phyloP scores from a whole-genome alignment of 2,888 invertebrate species.

The Galeruca laticollis region DNA sequence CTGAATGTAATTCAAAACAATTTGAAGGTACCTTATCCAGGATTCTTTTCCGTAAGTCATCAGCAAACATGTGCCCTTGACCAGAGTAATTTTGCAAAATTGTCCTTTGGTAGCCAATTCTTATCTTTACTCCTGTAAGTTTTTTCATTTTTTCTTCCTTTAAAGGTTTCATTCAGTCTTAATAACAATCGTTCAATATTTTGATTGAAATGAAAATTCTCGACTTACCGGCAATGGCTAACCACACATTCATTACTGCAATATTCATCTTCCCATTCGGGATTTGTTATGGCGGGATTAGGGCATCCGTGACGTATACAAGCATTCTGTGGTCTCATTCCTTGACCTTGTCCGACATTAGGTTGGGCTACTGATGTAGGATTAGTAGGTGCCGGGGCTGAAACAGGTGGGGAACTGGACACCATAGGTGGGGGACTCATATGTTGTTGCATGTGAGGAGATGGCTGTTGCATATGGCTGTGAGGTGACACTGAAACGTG shows the following conservation, averaged over 20 bases:
- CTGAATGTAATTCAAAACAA: too few relatives aligned
- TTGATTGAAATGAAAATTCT: constrained; percentile 1
- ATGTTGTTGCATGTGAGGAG: constrained; percentile 49
- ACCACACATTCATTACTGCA: constrained; percentile 98
- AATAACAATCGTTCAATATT: not conserved
- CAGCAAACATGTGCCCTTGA: too few relatives aligned
- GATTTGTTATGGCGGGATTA: constrained; percentile 90
- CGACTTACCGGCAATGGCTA: constrained; percentile 86
- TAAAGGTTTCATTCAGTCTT: not conserved
- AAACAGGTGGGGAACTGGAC: constrained; percentile 70
- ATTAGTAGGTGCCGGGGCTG: constrained; percentile 63
- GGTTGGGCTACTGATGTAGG: constrained; percentile 66
- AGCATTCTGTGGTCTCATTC: constrained; percentile 67
- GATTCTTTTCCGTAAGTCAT: too few relatives aligned
- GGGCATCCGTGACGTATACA: constrained; percentile 92
- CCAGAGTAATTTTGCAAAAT: not conserved
- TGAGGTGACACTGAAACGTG: constrained; percentile 60
- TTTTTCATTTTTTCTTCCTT: not conserved
- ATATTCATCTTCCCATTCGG: constrained; percentile 97
- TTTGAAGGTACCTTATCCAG: too few relatives aligned
- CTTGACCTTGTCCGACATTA: constrained; percentile 47
- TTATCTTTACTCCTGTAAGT: not conserved
- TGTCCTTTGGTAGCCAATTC: not conserved
- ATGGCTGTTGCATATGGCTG: constrained; percentile 60
- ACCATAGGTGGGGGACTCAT: constrained; percentile 69